phyloP scores from a whole-genome alignment of 2,797 vertebrate species.

The Otolemur crassicaudatus region DNA sequence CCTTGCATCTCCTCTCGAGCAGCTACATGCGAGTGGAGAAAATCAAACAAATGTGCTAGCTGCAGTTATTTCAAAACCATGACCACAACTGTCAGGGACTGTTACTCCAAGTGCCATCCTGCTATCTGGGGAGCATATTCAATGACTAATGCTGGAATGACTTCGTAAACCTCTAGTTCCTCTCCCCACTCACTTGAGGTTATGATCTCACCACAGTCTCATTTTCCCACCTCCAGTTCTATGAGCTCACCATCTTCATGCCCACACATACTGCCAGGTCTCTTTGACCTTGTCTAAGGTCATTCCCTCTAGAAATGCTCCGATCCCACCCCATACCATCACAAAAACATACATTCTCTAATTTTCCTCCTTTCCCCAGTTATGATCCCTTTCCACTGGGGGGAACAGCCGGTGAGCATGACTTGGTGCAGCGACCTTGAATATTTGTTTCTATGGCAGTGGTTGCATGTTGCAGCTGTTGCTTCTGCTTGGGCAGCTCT shows the following conservation, averaged over 20 bases:
- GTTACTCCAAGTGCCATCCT: neutral
- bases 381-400: neutral
- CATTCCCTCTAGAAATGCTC: neutral
- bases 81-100: neutral
- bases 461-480: neutral
- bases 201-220: neutral
- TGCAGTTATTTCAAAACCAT: neutral
- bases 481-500: slow-evolving; percentile 1
- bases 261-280: neutral
- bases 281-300: neutral
- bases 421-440: neutral
- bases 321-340: neutral
- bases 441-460: neutral
- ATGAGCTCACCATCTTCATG: neutral
- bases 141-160: neutral
- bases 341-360: neutral
- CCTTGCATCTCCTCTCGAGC: neutral
- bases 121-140: neutral
- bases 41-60: neutral
- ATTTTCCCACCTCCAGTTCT: neutral
- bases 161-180: neutral
- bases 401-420: neutral
- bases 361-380: neutral
- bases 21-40: neutral
- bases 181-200: neutral